phyloP scores from a whole-genome alignment of 2,113 vertebrate species.

The Xyliphius kryptos region DNA sequence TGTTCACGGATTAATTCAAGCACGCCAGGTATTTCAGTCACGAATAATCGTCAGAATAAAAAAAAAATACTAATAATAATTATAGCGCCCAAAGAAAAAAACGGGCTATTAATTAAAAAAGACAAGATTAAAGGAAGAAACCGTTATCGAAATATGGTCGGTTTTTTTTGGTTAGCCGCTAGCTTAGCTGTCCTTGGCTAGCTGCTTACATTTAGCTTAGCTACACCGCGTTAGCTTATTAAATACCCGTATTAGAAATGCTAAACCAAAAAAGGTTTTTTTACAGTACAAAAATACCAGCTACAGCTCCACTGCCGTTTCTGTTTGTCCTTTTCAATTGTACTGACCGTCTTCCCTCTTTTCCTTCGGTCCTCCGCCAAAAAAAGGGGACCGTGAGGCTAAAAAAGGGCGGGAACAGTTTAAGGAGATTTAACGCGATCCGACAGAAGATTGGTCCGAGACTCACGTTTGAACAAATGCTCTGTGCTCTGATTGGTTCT shows the following conservation, averaged over 20 bases:
- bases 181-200: constrained; percentile 25
- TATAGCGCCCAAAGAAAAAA: constrained; percentile 21
- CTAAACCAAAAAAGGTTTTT: constrained; percentile 24
- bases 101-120: constrained; percentile 9
- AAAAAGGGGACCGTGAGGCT: no score
- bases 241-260: constrained; percentile 39
- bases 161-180: constrained; percentile 38
- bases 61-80: constrained; percentile 6
- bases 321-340: no score
- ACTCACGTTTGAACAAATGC: not conserved
- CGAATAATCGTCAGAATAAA: constrained; percentile 39
- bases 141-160: constrained; percentile 20
- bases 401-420: constrained; percentile 4
- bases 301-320: no score
- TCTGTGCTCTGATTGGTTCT: constrained; percentile 45
- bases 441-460: not conserved
- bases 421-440: not conserved
- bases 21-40: constrained; percentile 50
- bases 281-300: constrained; percentile 18
- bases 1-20: constrained; percentile 55
- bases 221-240: constrained; percentile 35
- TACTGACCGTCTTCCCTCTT: no score
- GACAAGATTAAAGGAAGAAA: no score
- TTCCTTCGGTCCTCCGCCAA: no score
- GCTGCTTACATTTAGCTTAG: constrained; percentile 28